Conservation (phyloP, 2,888 invertebrate genomes). For the Volucella bombylans region DNA sequence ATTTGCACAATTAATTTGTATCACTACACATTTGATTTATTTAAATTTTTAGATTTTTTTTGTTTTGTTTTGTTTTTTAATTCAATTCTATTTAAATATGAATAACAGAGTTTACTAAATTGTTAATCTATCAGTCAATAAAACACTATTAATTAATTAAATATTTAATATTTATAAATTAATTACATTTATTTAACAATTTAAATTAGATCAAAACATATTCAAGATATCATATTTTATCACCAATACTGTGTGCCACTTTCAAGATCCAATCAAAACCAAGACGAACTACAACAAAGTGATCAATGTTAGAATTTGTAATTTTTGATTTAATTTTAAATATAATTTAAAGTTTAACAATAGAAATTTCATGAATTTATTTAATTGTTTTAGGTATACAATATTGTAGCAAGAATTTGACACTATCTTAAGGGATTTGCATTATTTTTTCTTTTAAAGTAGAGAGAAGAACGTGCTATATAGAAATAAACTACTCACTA, state of each 20-base stretch:
- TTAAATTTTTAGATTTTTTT: constrained; percentile 66
- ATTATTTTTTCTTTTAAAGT: constrained; percentile 4
- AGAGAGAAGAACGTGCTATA: constrained; percentile 3
- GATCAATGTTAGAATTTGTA: constrained; percentile 1
- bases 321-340: constrained; percentile 4
- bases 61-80: constrained; percentile 75
- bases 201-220: constrained; percentile 63
- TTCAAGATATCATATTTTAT: constrained; percentile 44
- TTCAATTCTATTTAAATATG: constrained; percentile 71
- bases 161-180: constrained; percentile 60
- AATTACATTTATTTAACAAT: constrained; percentile 75
- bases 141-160: constrained; percentile 73
- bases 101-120: constrained; percentile 74
- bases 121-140: constrained; percentile 81
- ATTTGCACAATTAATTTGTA: constrained; percentile 69
- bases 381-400: no score
- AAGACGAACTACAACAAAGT: constrained; percentile 12
- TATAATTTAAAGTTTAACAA: constrained; percentile 17
- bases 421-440: neutral
- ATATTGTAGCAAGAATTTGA: constrained; percentile 37
- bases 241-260: constrained; percentile 67
- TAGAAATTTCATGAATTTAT: neutral
- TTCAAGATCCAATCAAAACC: constrained; percentile 46
- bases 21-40: constrained; percentile 56
- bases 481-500: constrained; percentile 43